Conservation (phyloP, 2,113 vertebrate genomes). For the Paedocypris sp. region DNA sequence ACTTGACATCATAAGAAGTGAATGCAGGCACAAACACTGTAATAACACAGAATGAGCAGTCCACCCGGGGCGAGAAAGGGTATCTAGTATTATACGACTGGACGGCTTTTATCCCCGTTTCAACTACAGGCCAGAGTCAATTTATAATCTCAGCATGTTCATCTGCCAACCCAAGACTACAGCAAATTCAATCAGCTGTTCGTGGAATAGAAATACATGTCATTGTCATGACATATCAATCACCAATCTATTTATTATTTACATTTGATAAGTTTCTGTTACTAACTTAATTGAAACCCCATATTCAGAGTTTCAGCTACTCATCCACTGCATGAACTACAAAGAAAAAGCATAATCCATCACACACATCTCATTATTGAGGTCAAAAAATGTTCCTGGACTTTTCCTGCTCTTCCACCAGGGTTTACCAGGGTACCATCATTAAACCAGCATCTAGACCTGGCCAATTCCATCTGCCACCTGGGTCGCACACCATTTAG, state of each 20-base stretch:
- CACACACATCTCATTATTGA: constrained; percentile 28
- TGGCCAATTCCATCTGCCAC: not conserved
- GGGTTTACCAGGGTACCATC: constrained; percentile 17
- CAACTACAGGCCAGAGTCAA: constrained; percentile 56
- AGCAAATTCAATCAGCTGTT: constrained; percentile 64
- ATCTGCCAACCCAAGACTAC: constrained; percentile 53
- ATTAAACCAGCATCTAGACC: constrained; percentile 28
- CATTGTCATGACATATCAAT: constrained; percentile 39
- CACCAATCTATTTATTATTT: too few species aligned
- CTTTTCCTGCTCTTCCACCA: constrained; percentile 6
- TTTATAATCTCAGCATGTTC: constrained; percentile 58
- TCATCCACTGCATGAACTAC: constrained; percentile 27
- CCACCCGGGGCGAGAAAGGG: constrained; percentile 46
- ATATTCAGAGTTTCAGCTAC: constrained; percentile 43
- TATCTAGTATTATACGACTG: constrained; percentile 51
- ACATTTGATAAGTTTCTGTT: too few species aligned
- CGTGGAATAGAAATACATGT: constrained; percentile 52
- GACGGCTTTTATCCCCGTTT: constrained; percentile 54
- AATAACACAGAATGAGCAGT: constrained; percentile 47
- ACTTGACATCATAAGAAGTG: constrained; percentile 47
- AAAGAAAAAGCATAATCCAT: not conserved
- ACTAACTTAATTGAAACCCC: too few species aligned
- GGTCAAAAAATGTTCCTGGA: constrained; percentile 19
- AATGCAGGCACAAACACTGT: constrained; percentile 36
- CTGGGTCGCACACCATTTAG: constrained; percentile 7